phyloP scores from a whole-genome alignment of 2,113 vertebrate genomes.

The Falcunculus frontatus region DNA sequence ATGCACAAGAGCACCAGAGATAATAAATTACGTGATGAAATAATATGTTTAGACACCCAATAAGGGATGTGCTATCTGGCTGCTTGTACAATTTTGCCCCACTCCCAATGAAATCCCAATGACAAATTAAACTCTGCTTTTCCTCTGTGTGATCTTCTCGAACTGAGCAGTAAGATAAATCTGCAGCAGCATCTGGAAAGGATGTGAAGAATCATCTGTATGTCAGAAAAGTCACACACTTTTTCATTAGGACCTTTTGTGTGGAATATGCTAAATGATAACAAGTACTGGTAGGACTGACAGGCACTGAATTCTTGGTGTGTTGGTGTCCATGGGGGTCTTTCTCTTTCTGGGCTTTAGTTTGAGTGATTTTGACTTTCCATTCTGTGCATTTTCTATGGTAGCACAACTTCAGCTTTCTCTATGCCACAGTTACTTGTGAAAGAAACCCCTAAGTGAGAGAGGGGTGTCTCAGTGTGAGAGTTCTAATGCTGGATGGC shows the following conservation, averaged over 20 bases:
- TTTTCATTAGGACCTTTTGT: not conserved
- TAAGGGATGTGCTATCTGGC: not conserved
- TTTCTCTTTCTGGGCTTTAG: not conserved
- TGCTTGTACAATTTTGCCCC: not conserved
- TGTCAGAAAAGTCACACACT: not conserved
- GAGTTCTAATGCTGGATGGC: not conserved
- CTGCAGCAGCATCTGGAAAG: fast-evolving
- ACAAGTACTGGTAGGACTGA: not conserved
- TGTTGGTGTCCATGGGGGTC: not conserved
- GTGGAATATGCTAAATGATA: not conserved
- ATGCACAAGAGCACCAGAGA: not conserved
- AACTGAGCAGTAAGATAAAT: not conserved
- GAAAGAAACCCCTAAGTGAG: not conserved
- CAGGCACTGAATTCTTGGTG: not conserved
- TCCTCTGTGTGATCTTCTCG: not conserved
- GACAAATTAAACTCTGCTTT: not conserved
- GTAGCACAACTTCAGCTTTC: not conserved
- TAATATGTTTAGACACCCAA: not conserved
- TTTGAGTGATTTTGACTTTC: not conserved
- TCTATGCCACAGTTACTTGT: not conserved
- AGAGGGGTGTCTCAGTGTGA: not conserved
- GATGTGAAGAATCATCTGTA: not conserved
- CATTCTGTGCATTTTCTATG: not conserved
- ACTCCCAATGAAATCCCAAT: not conserved
- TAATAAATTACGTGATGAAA: not conserved